Evolutionary conservation across 2,888 invertebrate species (phyloP), one percentile per base, ranked within the genome.

Genomic region (Apamea epomidion): DNA sequence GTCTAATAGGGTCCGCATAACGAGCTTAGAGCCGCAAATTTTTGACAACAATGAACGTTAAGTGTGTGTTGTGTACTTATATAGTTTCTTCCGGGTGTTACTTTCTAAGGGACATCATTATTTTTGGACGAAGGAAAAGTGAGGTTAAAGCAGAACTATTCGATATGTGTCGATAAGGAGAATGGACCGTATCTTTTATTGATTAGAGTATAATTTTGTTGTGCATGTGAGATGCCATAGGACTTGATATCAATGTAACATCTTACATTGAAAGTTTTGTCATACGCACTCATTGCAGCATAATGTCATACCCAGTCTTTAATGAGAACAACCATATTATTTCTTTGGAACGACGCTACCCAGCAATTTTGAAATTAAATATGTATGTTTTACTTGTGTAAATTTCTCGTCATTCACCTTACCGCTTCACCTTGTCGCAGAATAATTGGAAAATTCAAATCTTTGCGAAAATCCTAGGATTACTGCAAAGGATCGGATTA

Each of bases 1-100:
- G 67, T 73, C 68, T 87, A 88, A 88, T 87, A 88, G 82, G 89
- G 89, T 76, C 65, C 45, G 12, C 21, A 67, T 85, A 87, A 88
- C 80, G 72, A 81, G 85, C 85, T 82, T 74, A 74, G 64, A 18
- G 42, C 67, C 70, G 78, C 82, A 78, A 78, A 82, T 65, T 71
- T 85, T 80, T 45, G 62, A 71, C 79, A 68, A 89, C 81, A 85
- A 89, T 75, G 48, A 42, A 6, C 12, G 14, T 6, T 78, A 77
- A 77, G 75, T 75, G 67, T 74, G 68, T 79, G 51, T 76, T 54
- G 18, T 60, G 51, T 78, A 78, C 48, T 78, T 86, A 18, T 60
- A 37, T 78, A 80, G 48, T 78, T 86, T 76, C 74, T 76, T 84
- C 65, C 54, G 45, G 25, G 25, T 51, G 74, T 69, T 68, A 79